Evolutionary conservation across 1,140 invertebrate genomes (phyloP).

Genomic region (Akabosia matsudoensis): DNA sequence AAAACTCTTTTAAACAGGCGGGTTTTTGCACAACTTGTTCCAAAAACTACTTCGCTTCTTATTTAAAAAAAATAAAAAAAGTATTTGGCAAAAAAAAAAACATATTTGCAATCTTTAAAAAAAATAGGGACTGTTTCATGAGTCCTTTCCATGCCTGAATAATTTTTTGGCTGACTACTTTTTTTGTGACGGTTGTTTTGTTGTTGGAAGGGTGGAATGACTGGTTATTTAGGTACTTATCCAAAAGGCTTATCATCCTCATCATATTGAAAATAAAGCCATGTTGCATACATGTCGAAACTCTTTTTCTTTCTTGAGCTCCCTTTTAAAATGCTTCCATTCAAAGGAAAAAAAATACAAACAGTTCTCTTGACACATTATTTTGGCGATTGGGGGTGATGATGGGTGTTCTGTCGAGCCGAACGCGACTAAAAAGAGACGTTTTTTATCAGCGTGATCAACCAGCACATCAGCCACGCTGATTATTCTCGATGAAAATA

Average conservation of each 20-base stretch:
- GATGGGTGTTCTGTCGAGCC: neutral
- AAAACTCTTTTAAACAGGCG: no score
- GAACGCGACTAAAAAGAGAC: neutral
- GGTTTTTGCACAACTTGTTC: no score
- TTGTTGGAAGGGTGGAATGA: constrained; percentile 3
- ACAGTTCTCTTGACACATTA: neutral
- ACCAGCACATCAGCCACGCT: neutral
- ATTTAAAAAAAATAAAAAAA: neutral
- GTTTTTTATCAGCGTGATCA: neutral
- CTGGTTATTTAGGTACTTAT: neutral
- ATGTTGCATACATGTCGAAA: neutral
- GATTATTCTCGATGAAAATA: no score
- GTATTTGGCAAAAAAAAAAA: neutral
- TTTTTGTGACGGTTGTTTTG: no score
- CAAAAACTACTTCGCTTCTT: neutral
- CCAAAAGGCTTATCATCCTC: neutral
- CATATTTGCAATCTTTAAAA: neutral
- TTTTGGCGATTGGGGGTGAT: neutral
- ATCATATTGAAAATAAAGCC: neutral
- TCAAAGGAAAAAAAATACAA: no score
- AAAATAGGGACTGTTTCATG: neutral
- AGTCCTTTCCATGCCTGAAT: neutral
- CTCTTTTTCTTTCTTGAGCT: neutral
- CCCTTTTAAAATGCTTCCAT: no score
- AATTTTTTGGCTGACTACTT: no score